phyloP scores from a whole-genome alignment of 1,140 invertebrate genomes.

The Ips typographus region DNA sequence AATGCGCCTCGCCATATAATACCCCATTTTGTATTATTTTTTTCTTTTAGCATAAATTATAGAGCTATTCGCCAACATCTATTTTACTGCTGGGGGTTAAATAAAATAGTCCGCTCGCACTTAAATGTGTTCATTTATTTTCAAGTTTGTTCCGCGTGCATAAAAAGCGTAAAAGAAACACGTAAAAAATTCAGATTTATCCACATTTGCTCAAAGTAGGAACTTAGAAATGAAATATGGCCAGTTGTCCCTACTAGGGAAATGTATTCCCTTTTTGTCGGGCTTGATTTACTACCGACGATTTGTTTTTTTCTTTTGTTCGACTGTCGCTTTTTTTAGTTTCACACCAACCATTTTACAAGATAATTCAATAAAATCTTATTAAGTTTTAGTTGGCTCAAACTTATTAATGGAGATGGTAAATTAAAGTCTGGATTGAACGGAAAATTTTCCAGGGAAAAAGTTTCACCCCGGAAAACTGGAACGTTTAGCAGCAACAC shows the following conservation, averaged over 20 bases:
- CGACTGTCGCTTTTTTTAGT: no score
- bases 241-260: not conserved
- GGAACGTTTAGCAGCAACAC: not conserved
- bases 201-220: not conserved
- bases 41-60: not conserved
- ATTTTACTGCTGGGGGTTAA: not conserved
- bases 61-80: not conserved
- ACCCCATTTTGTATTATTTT: not conserved
- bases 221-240: no score
- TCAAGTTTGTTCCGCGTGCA: not conserved
- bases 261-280: not conserved
- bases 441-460: not conserved
- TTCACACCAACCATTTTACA: not conserved
- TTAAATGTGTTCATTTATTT: not conserved
- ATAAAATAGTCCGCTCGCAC: not conserved
- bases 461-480: not conserved
- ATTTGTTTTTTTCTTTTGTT: no score
- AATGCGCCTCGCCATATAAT: conserved; percentile 1
- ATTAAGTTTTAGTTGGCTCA: not conserved
- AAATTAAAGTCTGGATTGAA: not conserved
- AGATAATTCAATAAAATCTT: conserved; percentile 4
- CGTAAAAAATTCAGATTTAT: not conserved
- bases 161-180: not conserved
- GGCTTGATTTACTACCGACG: no score
- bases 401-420: not conserved